Percentiles rank a stretch among this genome's conserved stretches.
phyloP scores from a whole-genome alignment of 2,888 invertebrate genomes.

The Dromius quadrimaculatus region DNA sequence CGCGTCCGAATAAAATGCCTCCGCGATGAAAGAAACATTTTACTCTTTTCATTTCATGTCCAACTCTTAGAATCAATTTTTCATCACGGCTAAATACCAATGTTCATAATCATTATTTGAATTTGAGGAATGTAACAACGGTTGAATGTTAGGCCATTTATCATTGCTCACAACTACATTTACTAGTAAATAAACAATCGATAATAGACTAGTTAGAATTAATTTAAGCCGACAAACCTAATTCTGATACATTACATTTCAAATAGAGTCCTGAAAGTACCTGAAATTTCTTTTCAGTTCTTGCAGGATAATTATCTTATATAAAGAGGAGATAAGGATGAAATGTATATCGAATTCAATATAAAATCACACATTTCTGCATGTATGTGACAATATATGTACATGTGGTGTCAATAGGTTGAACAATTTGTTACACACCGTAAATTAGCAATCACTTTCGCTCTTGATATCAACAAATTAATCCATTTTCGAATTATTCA shows the following conservation, averaged over 20 bases:
- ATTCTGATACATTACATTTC: conserved; percentile 24
- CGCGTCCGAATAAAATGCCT: conserved; percentile 22
- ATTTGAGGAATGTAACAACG: background rate
- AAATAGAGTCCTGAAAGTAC: too few relatives aligned
- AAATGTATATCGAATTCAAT: too few relatives aligned
- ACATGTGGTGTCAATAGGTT: conserved; percentile 43
- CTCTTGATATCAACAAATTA: conserved; percentile 53
- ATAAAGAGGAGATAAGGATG: too few relatives aligned
- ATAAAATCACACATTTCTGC: background rate
- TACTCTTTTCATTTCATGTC: background rate
- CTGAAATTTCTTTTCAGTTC: too few relatives aligned
- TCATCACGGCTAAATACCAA: background rate
- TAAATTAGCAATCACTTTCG: conserved; percentile 52
- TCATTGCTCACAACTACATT: background rate
- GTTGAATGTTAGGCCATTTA: background rate
- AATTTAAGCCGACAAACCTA: conserved; percentile 12
- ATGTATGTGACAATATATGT: background rate
- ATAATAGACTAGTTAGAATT: conserved; percentile 19
- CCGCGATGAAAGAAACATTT: conserved; percentile 11
- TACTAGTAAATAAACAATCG: conserved; percentile 11
- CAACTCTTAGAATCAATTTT: conserved; percentile 9
- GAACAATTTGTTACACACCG: conserved; percentile 49
- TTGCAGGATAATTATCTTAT: too few relatives aligned
- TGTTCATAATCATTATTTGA: background rate
- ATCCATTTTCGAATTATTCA: conserved; percentile 51